Evolutionary conservation across 2,888 invertebrate genomes (phyloP).

Genomic region (Nomada fabriciana): DNA sequence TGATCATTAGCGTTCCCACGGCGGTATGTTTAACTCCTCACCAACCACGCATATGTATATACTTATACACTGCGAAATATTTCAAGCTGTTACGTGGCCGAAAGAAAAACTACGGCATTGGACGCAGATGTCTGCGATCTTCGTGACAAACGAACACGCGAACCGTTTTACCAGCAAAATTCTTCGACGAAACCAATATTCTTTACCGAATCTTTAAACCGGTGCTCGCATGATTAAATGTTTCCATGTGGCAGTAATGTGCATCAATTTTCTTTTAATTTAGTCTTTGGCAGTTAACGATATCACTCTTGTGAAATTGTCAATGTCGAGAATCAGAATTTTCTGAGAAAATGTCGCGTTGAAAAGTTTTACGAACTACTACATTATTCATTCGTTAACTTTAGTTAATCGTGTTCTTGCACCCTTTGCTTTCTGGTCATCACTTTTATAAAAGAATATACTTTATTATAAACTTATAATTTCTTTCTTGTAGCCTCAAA

Average conservation of each 20-base stretch:
- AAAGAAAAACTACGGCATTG: slow-evolving; percentile 34
- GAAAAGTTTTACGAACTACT: too few species aligned
- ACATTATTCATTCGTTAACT: too few species aligned
- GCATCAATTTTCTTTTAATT: background rate
- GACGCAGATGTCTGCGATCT: slow-evolving; percentile 40
- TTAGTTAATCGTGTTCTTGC: too few species aligned
- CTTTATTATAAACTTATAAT: too few species aligned
- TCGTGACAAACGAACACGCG: slow-evolving; percentile 21
- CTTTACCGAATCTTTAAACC: background rate
- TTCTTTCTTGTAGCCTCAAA: too few species aligned
- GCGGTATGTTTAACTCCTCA: slow-evolving; percentile 18
- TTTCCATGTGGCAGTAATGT: background rate
- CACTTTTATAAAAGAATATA: too few species aligned
- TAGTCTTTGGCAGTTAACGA: background rate
- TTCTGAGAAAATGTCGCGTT: background rate
- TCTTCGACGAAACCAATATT: background rate
- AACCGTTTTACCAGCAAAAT: background rate
- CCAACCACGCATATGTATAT: slow-evolving; percentile 3
- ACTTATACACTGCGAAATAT: slow-evolving; percentile 29
- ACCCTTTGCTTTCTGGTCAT: too few species aligned
- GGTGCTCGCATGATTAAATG: background rate
- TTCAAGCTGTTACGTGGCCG: slow-evolving; percentile 38
- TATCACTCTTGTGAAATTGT: background rate
- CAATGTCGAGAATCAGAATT: background rate
- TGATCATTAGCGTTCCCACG: slow-evolving; percentile 28